These are phyloP conservation scores for Malthinus flaveolus DNA, from an alignment of 2,888 invertebrate species.

Conservation along the genomic window DNA sequence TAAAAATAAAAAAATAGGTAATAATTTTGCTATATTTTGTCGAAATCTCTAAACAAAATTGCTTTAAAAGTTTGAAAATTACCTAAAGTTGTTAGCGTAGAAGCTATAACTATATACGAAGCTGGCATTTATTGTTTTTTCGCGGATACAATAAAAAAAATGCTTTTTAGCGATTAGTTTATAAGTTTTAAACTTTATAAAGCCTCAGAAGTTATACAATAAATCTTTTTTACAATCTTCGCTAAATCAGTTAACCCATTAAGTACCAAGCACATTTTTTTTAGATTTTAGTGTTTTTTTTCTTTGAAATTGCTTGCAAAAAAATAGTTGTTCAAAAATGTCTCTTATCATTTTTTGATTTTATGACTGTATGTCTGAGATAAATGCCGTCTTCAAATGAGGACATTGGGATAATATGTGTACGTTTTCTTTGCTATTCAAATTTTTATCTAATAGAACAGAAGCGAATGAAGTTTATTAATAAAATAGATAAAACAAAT, in stretches of 20 bases:
- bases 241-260: slow-evolving; percentile 25
- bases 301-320: too few species aligned
- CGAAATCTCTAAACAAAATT: slow-evolving; percentile 1
- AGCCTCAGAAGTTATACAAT: slow-evolving; percentile 25
- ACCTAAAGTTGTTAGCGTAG: slow-evolving; percentile 20
- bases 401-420: too few species aligned
- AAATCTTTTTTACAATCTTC: slow-evolving; percentile 27
- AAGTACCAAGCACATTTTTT: too few species aligned
- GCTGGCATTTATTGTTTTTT: slow-evolving; percentile 26
- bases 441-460: too few species aligned
- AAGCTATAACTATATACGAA: slow-evolving; percentile 18
- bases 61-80: slow-evolving; percentile 7
- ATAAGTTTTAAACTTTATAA: slow-evolving; percentile 25
- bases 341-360: too few species aligned
- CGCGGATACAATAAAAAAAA: slow-evolving; percentile 22
- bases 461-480: too few species aligned
- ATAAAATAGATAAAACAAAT: too few species aligned
- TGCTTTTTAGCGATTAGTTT: slow-evolving; percentile 26
- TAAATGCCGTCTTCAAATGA: too few species aligned
- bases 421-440: too few species aligned
- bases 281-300: too few species aligned
- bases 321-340: too few species aligned
- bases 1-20: slow-evolving; percentile 4
- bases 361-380: too few species aligned
- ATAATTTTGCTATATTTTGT: slow-evolving; percentile 1